These are phyloP conservation scores for Harpegnathos saltator DNA, from an alignment of 1,140 invertebrate genomes.

Conservation along the genomic window DNA sequence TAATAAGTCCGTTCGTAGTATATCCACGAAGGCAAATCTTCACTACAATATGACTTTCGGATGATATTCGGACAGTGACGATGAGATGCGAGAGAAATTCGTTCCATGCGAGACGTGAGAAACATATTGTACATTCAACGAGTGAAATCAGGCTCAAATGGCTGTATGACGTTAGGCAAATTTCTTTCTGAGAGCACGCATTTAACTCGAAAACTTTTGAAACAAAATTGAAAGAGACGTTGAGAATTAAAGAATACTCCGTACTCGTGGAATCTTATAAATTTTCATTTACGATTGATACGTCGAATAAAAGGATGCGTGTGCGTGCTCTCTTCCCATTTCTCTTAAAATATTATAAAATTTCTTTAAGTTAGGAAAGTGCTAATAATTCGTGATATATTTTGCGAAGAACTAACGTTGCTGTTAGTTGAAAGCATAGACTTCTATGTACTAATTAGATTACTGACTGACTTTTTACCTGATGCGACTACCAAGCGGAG, in stretches of 20 bases:
- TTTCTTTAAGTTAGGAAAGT: slow-evolving; percentile 12
- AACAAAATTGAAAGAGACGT: slow-evolving; percentile 2
- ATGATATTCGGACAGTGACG: slow-evolving; percentile 57
- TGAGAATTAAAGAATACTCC: background rate
- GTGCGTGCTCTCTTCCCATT: background rate
- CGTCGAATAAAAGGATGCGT: background rate
- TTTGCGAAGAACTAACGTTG: background rate
- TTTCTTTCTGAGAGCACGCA: background rate
- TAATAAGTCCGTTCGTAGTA: slow-evolving; percentile 65
- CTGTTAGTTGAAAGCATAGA: no score
- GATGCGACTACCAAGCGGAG: no score
- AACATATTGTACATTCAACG: slow-evolving; percentile 53
- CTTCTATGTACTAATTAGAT: no score
- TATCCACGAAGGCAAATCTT: slow-evolving; percentile 65
- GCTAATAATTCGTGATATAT: slow-evolving; percentile 6
- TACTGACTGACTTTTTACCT: no score
- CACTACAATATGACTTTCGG: slow-evolving; percentile 63
- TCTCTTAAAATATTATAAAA: background rate
- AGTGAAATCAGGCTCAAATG: background rate
- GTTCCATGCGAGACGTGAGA: slow-evolving; percentile 60
- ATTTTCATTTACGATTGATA: background rate
- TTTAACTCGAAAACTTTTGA: background rate
- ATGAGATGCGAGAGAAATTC: slow-evolving; percentile 55
- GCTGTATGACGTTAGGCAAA: background rate
- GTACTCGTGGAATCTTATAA: slow-evolving; percentile 8